These are phyloP conservation scores for Benitochromis conjunctus DNA, from an alignment of 2,113 vertebrate genomes.

Conservation along the genomic window DNA sequence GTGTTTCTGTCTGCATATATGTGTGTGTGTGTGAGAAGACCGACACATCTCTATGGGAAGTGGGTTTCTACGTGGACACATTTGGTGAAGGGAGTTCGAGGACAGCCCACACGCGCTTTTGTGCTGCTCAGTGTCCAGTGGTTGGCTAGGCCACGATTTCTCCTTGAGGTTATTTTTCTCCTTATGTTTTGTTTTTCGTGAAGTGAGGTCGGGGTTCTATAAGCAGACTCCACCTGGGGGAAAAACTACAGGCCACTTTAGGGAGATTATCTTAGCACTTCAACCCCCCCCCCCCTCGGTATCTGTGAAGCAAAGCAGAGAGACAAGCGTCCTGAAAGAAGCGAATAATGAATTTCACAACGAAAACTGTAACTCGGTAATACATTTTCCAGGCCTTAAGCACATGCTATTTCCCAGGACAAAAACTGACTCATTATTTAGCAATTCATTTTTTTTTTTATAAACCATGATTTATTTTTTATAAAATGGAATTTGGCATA, in stretches of 20 bases:
- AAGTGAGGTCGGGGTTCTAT: slow-evolving; percentile 62
- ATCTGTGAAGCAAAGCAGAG: not conserved
- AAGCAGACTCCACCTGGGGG: slow-evolving; percentile 64
- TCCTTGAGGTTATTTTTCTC: slow-evolving; percentile 71
- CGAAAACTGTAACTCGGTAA: not conserved
- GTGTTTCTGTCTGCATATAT: not conserved
- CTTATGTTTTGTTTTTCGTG: slow-evolving; percentile 56
- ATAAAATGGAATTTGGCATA: slow-evolving; percentile 20
- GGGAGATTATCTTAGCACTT: slow-evolving; percentile 33
- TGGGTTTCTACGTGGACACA: slow-evolving; percentile 49
- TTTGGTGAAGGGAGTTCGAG: slow-evolving; percentile 52
- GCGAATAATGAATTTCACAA: not conserved
- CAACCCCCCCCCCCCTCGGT: slow-evolving; percentile 21
- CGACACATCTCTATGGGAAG: slow-evolving; percentile 38
- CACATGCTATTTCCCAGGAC: not conserved
- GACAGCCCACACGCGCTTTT: slow-evolving; percentile 68
- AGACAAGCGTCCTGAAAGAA: not conserved
- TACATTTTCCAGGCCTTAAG: slow-evolving; percentile 10
- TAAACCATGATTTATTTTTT: slow-evolving; percentile 4
- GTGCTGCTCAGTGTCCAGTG: slow-evolving; percentile 58
- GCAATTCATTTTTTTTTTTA: not conserved
- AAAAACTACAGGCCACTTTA: slow-evolving; percentile 39
- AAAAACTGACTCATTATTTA: not conserved
- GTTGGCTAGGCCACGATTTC: slow-evolving; percentile 61
- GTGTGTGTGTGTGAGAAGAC: not conserved